Base-by-base conservation (phyloP, 2,888 invertebrate genomes). In the Drosophila bunnanda region DNA sequence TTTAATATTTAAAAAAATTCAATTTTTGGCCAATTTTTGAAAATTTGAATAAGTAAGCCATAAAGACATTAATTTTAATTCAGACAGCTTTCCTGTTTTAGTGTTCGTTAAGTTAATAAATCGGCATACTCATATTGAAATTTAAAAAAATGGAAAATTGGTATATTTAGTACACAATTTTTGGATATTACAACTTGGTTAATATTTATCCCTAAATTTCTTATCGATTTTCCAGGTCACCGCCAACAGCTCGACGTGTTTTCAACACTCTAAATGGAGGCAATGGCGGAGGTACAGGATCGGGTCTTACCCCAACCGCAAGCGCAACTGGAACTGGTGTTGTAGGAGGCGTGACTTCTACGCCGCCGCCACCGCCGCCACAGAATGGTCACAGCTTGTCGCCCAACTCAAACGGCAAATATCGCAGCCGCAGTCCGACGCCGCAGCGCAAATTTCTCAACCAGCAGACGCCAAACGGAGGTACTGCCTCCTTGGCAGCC, bases 401-500 rank as follows among this genome's bases (percentile, higher is more conserved):
- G 53, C 91, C 88, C 20, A 83, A 78, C 54, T 38, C 77, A n/a
- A n/a, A n/a, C n/a, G 82, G 80, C 8, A 91, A 91, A 76, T 93
- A 92, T 82, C 93, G 93, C 75, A 93, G 93, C 71, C 92, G 93
- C 70, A 94, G 93, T 90, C 94, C 93, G 32, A 94, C 93, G 70
- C 93, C 92, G 48, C 94, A 92, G 88, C 93, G 90, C 79, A 94
- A 92, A 90, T 93, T 89, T 90, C 91, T 86, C 39, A 92, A 84
- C 81, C 90, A 90, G 2, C 53, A 62, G 69, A 64, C 68, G 15
- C 15, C 44, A 3, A 71, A 52, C 15, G 41, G 41, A 12, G 41
- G 20, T 5, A 20, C 20, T 41, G 57, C 38, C 7, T n/a, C 53
- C 38, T 36, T 32, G 22, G 43, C 36, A 28, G 28, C 41, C 34